phyloP scores from a whole-genome alignment of 2,888 invertebrate species.

The Nomada fucata region DNA sequence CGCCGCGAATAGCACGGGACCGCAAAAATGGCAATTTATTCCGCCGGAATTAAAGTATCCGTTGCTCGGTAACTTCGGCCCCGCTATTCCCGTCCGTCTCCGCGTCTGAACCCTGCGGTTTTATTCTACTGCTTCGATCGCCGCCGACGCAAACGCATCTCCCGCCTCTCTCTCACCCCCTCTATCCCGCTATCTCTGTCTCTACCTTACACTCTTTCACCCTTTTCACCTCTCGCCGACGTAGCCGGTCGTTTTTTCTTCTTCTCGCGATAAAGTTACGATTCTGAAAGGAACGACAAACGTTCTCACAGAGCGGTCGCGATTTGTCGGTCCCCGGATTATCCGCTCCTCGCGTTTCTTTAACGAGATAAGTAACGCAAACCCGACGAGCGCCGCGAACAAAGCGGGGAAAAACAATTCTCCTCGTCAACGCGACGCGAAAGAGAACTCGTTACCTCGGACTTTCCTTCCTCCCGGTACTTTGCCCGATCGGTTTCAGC shows the following conservation, averaged over 20 bases:
- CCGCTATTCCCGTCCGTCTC: conserved; percentile 36
- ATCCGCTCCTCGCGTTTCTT: conserved; percentile 61
- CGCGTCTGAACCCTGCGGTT: conserved; percentile 42
- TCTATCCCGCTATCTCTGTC: not conserved
- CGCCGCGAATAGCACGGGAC: conserved; percentile 56
- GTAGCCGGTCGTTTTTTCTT: conserved; percentile 7
- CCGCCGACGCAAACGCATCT: conserved; percentile 44
- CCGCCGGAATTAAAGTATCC: conserved; percentile 71
- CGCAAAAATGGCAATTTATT: conserved; percentile 76
- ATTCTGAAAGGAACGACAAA: conserved; percentile 19
- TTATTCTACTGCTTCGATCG: not conserved
- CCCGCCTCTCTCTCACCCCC: not conserved
- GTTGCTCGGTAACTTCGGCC: conserved; percentile 40
- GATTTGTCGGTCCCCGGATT: conserved; percentile 64
- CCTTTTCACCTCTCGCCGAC: not conserved
- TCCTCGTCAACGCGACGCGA: not conserved
- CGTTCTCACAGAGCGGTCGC: conserved; percentile 30
- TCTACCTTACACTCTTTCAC: not conserved
- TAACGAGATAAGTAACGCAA: conserved; percentile 61
- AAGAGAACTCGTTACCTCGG: conserved; percentile 21
- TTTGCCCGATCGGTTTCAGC: not conserved
- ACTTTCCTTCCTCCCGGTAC: too few species aligned
- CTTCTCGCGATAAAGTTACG: conserved; percentile 48
- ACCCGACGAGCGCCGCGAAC: conserved; percentile 28
- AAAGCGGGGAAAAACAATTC: conserved; percentile 22